Conservation (phyloP, 2,797 vertebrate genomes). For the Synanceia verrucosa region DNA sequence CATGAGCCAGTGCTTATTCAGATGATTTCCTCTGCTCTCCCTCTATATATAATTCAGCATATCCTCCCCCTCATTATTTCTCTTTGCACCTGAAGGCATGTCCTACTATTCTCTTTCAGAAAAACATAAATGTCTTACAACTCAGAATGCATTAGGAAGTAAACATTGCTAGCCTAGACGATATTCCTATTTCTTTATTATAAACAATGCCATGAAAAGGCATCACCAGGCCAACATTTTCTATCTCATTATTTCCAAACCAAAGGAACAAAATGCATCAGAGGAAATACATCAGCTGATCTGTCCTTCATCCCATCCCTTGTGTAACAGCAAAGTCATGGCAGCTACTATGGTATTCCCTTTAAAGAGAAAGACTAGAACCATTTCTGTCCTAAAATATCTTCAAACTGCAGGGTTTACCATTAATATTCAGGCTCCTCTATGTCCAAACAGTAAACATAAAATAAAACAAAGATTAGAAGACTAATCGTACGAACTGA, state of each 20-base stretch:
- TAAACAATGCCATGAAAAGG: not conserved
- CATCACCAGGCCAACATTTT: not conserved
- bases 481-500: not conserved
- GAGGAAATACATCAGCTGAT: constrained; percentile 11
- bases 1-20: constrained; percentile 39
- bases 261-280: no score
- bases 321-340: constrained; percentile 6
- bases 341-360: not conserved
- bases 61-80: constrained; percentile 40
- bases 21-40: constrained; percentile 27
- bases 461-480: no score
- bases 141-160: not conserved
- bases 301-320: not conserved
- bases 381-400: constrained; percentile 12
- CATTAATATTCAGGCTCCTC: not conserved
- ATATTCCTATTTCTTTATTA: not conserved
- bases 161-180: constrained; percentile 17
- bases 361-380: constrained; percentile 1
- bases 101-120: constrained; percentile 36
- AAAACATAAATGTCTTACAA: constrained; percentile 35
- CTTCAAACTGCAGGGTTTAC: not conserved
- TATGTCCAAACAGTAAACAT: constrained; percentile 14
- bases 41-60: constrained; percentile 28
- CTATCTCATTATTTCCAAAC: not conserved
- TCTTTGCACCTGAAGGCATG: constrained; percentile 56